phyloP scores from a whole-genome alignment of 92 coral and sea anemone species.

The Phenganax subtilis region DNA sequence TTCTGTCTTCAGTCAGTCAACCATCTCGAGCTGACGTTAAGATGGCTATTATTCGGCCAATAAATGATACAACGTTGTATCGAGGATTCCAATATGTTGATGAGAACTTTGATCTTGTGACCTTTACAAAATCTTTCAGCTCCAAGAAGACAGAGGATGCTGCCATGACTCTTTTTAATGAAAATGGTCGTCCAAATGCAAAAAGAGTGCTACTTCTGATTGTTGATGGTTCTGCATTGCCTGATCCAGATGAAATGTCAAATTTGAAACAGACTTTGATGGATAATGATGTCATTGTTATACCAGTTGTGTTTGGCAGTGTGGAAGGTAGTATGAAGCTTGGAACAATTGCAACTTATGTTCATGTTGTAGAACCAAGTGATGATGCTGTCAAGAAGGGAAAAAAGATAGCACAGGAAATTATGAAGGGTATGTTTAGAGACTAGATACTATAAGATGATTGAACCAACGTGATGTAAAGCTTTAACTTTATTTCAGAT shows the following conservation, averaged over 20 bases:
- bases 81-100: slow-evolving; percentile 16
- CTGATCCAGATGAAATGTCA: slow-evolving; percentile 10
- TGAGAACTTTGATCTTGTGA: slow-evolving; percentile 1
- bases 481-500: slow-evolving; percentile 2
- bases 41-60: background rate
- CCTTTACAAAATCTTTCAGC: background rate
- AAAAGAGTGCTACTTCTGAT: background rate
- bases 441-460: background rate
- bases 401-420: slow-evolving; percentile 46
- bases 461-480: background rate
- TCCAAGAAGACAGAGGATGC: slow-evolving; percentile 19
- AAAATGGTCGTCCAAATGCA: slow-evolving; percentile 30
- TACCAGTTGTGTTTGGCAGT: slow-evolving; percentile 35
- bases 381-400: slow-evolving; percentile 65
- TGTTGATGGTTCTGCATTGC: slow-evolving; percentile 17
- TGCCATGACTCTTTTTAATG: slow-evolving; percentile 5
- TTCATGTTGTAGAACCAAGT: slow-evolving; percentile 48
- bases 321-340: background rate
- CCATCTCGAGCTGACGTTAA: slow-evolving; percentile 25
- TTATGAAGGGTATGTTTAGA: slow-evolving; percentile 30
- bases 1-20: slow-evolving; percentile 9
- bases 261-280: slow-evolving; percentile 25
- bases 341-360: slow-evolving; percentile 12
- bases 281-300: slow-evolving; percentile 6
- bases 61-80: background rate